Evolutionary conservation across 2,888 invertebrate genomes (phyloP).

Genomic region (Zaprionus obscuricornis): DNA sequence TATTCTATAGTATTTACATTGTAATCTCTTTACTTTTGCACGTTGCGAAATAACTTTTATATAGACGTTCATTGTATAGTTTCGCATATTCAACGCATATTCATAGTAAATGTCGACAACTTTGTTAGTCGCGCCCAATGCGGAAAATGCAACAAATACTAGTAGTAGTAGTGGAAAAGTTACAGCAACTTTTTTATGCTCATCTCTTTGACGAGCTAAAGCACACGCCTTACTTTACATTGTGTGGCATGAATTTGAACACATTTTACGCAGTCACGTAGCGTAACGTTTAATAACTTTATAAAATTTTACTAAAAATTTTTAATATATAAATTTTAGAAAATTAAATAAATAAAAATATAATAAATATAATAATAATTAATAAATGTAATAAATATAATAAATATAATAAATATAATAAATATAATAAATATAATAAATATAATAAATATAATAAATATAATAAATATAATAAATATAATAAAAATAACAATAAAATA

Average conservation of each 20-base stretch:
- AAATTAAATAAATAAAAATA: too few relatives aligned
- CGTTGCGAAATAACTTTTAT: too few relatives aligned
- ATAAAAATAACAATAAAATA: too few relatives aligned
- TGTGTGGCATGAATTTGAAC: slow-evolving; percentile 14
- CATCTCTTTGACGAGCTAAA: slow-evolving; percentile 25
- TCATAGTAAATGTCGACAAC: slow-evolving; percentile 14
- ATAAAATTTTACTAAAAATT: too few relatives aligned
- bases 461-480: too few relatives aligned
- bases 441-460: too few relatives aligned
- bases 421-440: too few relatives aligned
- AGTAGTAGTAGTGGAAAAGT: slow-evolving; percentile 25
- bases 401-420: too few relatives aligned
- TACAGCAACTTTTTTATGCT: slow-evolving; percentile 35
- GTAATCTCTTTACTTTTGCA: slow-evolving; percentile 6
- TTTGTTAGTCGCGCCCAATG: slow-evolving; percentile 13
- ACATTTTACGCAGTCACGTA: slow-evolving; percentile 18
- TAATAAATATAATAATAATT: too few relatives aligned
- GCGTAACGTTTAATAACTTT: slow-evolving; percentile 4
- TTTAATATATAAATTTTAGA: too few relatives aligned
- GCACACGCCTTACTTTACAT: slow-evolving; percentile 10
- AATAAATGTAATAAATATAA: too few relatives aligned
- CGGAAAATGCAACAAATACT: slow-evolving; percentile 21
- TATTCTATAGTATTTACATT: slow-evolving; percentile 8
- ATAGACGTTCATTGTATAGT: too few relatives aligned
- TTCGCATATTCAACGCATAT: slow-evolving; percentile 1